Conservation (phyloP, 2,888 invertebrate species). For the Rhagophthalmus giganteus region DNA sequence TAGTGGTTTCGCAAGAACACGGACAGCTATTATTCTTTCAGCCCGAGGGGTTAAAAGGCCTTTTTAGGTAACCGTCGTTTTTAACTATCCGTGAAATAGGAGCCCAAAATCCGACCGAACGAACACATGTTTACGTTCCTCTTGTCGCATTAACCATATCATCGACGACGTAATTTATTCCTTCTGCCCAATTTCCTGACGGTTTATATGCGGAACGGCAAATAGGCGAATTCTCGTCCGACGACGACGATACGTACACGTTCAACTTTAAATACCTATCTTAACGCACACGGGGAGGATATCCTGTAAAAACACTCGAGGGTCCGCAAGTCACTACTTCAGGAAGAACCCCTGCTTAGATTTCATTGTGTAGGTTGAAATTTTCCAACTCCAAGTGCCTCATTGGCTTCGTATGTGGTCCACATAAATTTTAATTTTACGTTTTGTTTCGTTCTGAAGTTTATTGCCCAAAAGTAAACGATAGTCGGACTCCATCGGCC, state of each 20-base stretch:
- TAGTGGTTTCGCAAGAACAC: conserved; percentile 15
- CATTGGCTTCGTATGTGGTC: conserved; percentile 45
- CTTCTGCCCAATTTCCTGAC: too few species aligned
- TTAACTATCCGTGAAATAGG: neutral
- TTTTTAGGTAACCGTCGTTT: conserved; percentile 6
- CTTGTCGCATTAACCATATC: conserved; percentile 6
- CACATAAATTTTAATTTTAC: conserved; percentile 42
- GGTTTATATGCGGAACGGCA: too few species aligned
- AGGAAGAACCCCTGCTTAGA: conserved; percentile 47
- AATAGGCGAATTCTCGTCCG: too few species aligned
- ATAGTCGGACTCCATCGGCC: conserved; percentile 11
- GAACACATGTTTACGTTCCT: conserved; percentile 5
- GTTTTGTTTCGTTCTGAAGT: conserved; percentile 28
- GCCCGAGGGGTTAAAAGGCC: conserved; percentile 7
- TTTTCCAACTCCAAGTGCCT: conserved; percentile 26
- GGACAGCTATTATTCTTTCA: conserved; percentile 7
- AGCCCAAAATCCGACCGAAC: conserved; percentile 1
- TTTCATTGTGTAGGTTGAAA: conserved; percentile 45
- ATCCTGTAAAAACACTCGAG: conserved; percentile 45
- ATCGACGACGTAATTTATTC: conserved; percentile 4
- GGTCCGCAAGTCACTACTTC: conserved; percentile 43
- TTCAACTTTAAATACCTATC: too few species aligned
- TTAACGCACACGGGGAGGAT: conserved; percentile 18
- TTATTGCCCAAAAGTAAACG: conserved; percentile 23
- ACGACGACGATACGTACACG: too few species aligned